Evolutionary conservation across 2,797 vertebrate genomes (phyloP), one percentile per base, ranked within the genome.

Genomic region (Leptoclinus maculatus): DNA sequence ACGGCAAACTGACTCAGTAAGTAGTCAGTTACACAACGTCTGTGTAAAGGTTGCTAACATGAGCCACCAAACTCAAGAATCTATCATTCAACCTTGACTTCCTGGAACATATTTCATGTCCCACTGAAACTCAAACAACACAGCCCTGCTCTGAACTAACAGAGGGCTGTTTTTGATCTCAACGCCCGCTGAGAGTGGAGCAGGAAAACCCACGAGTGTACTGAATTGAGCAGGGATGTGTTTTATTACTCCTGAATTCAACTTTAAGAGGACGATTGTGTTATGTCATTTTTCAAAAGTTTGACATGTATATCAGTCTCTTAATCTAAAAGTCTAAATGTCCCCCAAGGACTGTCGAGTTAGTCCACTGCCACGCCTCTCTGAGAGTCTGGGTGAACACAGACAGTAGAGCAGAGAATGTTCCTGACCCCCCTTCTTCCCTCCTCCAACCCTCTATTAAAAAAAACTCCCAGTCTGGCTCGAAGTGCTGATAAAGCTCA

Each of bases 401-500:
- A 77, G 51, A 68, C 57, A 36, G 32, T 23, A 12, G 29, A 41
- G 58, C 67, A 5, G 32, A 38, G 54, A 76, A 2, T 69, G 59
- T 79, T 71, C 76, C 66, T 54, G 38, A 56, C 53, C 51, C 47
- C 45, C 58, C 57, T 39, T 67, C 45, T 39, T 59, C 36, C 27
- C 60, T 58, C 59, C 13, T 29, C 13, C 36, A 38, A 65, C 60
- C 1, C 25, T 41, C n/a, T 47, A 62, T 74, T 36, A 63, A 74
- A 77, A 66, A 69, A 25, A 59, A 19, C 34, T 56, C 67, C 66
- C 82, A 66, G 80, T 85, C 77, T 83, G 79, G 66, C 75, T 80
- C 72, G 59, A 66, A 76, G 63, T 60, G 70, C 87, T 81, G 83
- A 90, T 88, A 86, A 82, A 82, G 82, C 79, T 78, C 57, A 74